Evolutionary conservation across 2,113 vertebrate species (phyloP).

Genomic region (Tinamus guttatus): DNA sequence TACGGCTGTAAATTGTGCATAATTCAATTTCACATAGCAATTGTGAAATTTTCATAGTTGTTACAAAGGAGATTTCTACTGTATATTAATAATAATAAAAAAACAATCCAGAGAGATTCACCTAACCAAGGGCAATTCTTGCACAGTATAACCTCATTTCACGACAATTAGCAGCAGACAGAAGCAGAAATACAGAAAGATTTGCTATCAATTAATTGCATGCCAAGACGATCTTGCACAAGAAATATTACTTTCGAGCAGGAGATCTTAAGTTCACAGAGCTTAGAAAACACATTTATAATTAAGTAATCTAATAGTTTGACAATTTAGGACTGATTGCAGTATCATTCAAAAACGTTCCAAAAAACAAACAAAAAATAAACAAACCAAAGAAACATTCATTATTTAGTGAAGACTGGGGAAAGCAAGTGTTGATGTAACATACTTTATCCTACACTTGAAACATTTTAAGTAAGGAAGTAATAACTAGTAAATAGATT

Average conservation of each 20-base stretch:
- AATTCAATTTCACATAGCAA: not conserved
- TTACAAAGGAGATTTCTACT: not conserved
- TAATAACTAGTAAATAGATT: not conserved
- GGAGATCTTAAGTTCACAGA: not conserved
- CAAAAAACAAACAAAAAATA: not conserved
- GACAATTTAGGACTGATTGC: not conserved
- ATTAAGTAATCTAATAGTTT: not conserved
- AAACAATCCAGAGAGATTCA: not conserved
- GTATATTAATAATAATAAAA: not conserved
- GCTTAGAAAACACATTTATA: not conserved
- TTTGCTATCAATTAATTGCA: not conserved
- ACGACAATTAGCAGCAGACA: not conserved
- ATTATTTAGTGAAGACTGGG: not conserved
- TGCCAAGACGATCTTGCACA: not conserved
- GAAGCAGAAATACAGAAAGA: not conserved
- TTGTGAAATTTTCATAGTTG: not conserved
- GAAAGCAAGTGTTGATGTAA: not conserved
- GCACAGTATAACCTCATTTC: not conserved
- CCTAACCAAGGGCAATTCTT: not conserved
- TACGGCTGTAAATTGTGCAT: not conserved
- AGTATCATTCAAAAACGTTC: not conserved
- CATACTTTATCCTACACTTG: not conserved
- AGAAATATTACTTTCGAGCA: not conserved
- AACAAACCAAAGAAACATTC: not conserved
- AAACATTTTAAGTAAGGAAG: not conserved